Conservation (phyloP, 2,888 invertebrate genomes). For the Hymenopus coronatus region DNA sequence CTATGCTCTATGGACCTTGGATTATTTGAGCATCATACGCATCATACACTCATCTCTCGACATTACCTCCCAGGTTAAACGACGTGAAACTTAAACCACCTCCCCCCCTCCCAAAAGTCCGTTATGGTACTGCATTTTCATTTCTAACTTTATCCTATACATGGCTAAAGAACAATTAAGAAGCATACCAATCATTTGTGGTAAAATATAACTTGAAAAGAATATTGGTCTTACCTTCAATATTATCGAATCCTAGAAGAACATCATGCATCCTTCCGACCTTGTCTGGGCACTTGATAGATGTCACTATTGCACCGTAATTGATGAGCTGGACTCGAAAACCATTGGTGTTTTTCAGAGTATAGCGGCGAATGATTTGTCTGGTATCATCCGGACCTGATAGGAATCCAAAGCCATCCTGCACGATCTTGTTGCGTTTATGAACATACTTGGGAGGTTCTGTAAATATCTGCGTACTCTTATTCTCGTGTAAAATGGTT, state of each 20-base stretch:
- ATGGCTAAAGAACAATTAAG: too few relatives aligned
- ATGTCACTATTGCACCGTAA: constrained; percentile 79
- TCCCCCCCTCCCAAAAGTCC: too few relatives aligned
- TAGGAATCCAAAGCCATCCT: constrained; percentile 20
- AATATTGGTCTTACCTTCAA: constrained; percentile 59
- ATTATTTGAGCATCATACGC: too few relatives aligned
- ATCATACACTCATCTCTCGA: too few relatives aligned
- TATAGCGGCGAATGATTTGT: constrained; percentile 58
- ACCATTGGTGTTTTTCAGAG: constrained; percentile 64
- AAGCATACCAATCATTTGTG: too few relatives aligned
- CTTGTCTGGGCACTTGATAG: constrained; percentile 71
- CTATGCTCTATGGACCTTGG: too few relatives aligned
- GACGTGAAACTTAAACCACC: too few relatives aligned
- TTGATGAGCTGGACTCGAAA: constrained; percentile 69
- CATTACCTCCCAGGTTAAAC: too few relatives aligned
- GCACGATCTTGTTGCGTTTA: background rate
- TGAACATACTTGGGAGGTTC: background rate
- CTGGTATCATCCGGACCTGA: constrained; percentile 38
- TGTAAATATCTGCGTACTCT: background rate
- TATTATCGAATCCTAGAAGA: constrained; percentile 75
- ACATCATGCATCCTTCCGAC: constrained; percentile 72
- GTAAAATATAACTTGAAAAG: too few relatives aligned
- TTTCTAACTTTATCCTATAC: too few relatives aligned
- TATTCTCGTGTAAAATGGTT: background rate
- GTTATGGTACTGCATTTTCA: too few relatives aligned